Percentiles rank a stretch among this genome's conserved stretches.
Evolutionary conservation across 2,888 invertebrate species (phyloP).

Genomic region (Onthophagus sagittarius): DNA sequence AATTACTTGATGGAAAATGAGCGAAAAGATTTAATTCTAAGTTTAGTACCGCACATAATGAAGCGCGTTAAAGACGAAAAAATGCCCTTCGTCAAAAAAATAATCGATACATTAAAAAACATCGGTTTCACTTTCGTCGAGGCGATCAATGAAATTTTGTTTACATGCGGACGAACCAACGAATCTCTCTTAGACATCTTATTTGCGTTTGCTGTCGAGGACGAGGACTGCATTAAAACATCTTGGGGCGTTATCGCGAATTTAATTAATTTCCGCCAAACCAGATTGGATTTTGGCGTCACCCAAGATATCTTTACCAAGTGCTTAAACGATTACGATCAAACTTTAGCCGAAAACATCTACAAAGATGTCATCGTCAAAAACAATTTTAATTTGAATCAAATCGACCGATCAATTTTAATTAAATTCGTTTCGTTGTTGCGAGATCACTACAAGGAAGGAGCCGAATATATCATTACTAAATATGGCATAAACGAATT

Average conservation of each 20-base stretch:
- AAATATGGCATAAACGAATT: conserved; percentile 10
- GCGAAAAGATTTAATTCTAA: conserved; percentile 5
- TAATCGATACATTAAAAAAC: conserved; percentile 17
- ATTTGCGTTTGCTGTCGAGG: conserved; percentile 18
- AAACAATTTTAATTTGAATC: conserved; percentile 15
- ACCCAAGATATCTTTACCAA: conserved; percentile 17
- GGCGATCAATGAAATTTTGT: conserved; percentile 20
- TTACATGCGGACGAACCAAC: conserved; percentile 16
- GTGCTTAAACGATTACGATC: conserved; percentile 10
- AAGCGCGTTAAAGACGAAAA: conserved; percentile 6
- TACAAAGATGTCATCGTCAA: conserved; percentile 19
- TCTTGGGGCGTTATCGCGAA: conserved; percentile 24
- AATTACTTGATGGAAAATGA: conserved; percentile 5
- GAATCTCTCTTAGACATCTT: conserved; percentile 21
- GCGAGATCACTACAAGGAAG: conserved; percentile 2
- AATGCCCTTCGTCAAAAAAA: conserved; percentile 14
- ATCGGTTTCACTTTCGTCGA: conserved; percentile 20
- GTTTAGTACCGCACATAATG: conserved; percentile 14
- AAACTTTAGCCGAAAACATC: conserved; percentile 16
- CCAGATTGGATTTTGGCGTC: conserved; percentile 17
- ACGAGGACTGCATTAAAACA: conserved; percentile 17
- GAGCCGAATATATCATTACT: conserved; percentile 11
- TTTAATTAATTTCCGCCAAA: conserved; percentile 16
- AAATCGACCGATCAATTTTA: conserved; percentile 2
- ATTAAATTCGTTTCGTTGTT: conserved; percentile 18